Evolutionary conservation across 2,888 invertebrate genomes (phyloP).

Genomic region (Neoitamus cyanurus): DNA sequence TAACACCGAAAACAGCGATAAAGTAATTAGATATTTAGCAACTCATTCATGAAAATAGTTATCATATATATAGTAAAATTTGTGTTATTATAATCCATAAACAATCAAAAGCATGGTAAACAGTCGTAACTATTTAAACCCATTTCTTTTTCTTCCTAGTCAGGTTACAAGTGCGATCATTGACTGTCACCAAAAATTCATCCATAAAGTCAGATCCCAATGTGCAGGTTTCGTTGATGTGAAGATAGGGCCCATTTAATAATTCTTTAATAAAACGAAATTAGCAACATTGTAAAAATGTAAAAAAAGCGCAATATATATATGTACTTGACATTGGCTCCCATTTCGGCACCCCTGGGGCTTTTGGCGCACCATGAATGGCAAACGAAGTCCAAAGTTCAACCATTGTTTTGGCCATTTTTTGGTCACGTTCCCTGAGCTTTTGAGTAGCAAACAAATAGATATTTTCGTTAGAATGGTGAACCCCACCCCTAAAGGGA

Average conservation of each 20-base stretch:
- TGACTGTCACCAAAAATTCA: slow-evolving; percentile 58
- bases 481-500: slow-evolving; percentile 68
- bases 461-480: slow-evolving; percentile 72
- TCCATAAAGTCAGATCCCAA: slow-evolving; percentile 57
- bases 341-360: slow-evolving; percentile 42
- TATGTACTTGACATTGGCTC: slow-evolving; percentile 50
- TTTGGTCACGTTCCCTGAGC: slow-evolving; percentile 61
- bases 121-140: not conserved
- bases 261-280: not conserved
- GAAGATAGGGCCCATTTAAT: slow-evolving; percentile 63
- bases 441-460: slow-evolving; percentile 67
- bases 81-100: too few species aligned
- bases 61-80: too few species aligned
- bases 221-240: slow-evolving; percentile 57
- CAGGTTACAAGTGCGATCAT: not conserved
- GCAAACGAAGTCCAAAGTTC: slow-evolving; percentile 66
- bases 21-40: too few species aligned
- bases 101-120: not conserved
- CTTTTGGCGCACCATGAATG: slow-evolving; percentile 59
- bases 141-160: not conserved
- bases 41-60: too few species aligned
- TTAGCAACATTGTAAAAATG: not conserved
- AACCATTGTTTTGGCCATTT: slow-evolving; percentile 67
- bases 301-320: not conserved
- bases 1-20: too few species aligned